These are phyloP conservation scores for Gisinianus flammeolus DNA, from an alignment of 2,888 invertebrate genomes.

Conservation along the genomic window DNA sequence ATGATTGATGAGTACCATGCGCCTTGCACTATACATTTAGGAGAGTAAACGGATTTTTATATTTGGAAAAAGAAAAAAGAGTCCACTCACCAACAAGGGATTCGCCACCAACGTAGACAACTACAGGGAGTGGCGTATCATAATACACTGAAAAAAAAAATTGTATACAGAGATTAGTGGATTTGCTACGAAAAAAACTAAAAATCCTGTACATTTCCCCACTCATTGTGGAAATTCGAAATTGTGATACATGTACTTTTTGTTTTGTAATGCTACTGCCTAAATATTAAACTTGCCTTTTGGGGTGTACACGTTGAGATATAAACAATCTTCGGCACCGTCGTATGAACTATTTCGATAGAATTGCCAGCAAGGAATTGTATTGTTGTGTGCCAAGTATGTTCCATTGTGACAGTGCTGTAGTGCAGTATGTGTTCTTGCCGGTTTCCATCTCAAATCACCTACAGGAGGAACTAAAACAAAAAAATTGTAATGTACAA, in stretches of 20 bases:
- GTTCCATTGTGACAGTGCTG: constrained; percentile 82
- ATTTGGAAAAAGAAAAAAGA: too few species aligned
- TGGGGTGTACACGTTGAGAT: constrained; percentile 81
- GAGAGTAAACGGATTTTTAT: too few species aligned
- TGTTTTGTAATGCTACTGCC: too few species aligned
- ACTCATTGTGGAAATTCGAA: too few species aligned
- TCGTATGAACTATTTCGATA: constrained; percentile 70
- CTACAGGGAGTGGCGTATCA: constrained; percentile 78
- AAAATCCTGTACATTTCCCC: too few species aligned
- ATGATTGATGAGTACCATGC: constrained; percentile 1
- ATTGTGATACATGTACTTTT: too few species aligned
- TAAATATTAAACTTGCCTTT: constrained; percentile 61
- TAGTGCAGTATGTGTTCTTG: constrained; percentile 69
- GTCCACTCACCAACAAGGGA: constrained; percentile 66
- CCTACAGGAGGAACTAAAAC: constrained; percentile 70
- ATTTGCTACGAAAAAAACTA: background rate
- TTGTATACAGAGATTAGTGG: background rate
- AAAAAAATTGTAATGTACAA: too few species aligned
- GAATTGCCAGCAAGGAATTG: constrained; percentile 73
- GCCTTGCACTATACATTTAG: too few species aligned
- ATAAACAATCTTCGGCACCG: constrained; percentile 83
- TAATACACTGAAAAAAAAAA: constrained; percentile 67
- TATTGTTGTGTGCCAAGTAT: constrained; percentile 65
- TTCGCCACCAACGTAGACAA: constrained; percentile 81
- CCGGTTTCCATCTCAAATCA: constrained; percentile 73